Base-by-base conservation (phyloP, 2,113 vertebrate species). In the Tyrannus savana region DNA sequence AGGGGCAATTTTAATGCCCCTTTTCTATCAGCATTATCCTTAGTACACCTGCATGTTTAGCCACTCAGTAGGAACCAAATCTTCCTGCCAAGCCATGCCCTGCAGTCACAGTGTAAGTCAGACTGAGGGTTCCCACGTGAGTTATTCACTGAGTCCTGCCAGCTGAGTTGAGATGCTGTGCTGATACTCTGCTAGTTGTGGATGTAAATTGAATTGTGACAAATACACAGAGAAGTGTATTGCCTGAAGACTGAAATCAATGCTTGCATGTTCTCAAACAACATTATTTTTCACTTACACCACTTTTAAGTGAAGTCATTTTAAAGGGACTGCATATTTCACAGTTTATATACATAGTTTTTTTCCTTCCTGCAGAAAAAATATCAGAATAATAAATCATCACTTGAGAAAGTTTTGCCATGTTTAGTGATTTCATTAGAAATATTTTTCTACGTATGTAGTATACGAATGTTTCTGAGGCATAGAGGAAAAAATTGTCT, bases 121-220 rank as follows among this genome's bases (percentile, higher is more conserved):
- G 33, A 9, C 0, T 9, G 30, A 63, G 39, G 7, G 25, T n/a
- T 90, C 28, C 86, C 33, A 55, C 1, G 0, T 33, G 27, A 16
- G 17, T 27, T 35, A 3, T 5, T 37, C 17, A 7, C 30, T 30
- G 5, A 8, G 41, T 50, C 16, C 39, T 52, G 42, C 59, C 53
- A 72, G 71, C 31, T 77, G 82, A 47, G 46, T 73, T 9, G 33
- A 76, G 78, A 58, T 83, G 37, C 39, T 87, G 63, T 33, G 59
- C 71, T 63, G 55, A 22, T 53, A 37, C 41, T 35, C 11, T 24
- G 67, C 35, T 88, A 2, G 71, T 53, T 19, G 55, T 31, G 87
- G 44, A 68, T 87, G 52, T 46, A 88, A 95, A 88, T 56, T 64
- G 56, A 95, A 80, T 81, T 91, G 72, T 87, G 72, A 94, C 83